These are phyloP conservation scores for Intellagama lesueurii DNA, from an alignment of 2,797 vertebrate genomes.

Conservation along the genomic window DNA sequence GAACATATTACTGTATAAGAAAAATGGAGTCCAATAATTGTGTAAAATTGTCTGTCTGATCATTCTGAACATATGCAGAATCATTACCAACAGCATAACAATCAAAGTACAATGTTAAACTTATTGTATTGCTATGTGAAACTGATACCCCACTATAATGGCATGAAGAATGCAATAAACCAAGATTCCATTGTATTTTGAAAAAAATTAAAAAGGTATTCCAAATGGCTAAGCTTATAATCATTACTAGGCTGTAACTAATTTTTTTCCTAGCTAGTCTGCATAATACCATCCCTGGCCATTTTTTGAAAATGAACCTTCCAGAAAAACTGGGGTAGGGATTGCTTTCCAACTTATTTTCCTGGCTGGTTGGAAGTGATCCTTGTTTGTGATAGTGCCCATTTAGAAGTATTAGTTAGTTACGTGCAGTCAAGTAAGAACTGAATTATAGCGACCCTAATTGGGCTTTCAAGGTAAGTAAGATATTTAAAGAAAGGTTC, in stretches of 20 bases:
- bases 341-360: neutral
- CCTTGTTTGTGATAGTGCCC: neutral
- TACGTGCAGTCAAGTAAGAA: no score
- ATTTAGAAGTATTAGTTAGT: neutral
- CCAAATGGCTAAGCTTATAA: constrained; percentile 3
- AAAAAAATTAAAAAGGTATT: constrained; percentile 50
- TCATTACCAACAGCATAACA: constrained; percentile 19
- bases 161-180: neutral
- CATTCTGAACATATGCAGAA: constrained; percentile 48
- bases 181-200: constrained; percentile 53
- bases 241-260: neutral
- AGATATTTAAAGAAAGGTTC: no score
- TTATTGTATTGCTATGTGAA: neutral
- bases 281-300: neutral
- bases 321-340: neutral
- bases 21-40: constrained; percentile 26
- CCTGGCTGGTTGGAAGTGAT: neutral
- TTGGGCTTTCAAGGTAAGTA: no score
- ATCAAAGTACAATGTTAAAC: constrained; percentile 30
- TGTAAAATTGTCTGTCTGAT: constrained; percentile 50
- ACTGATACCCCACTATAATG: constrained; percentile 22
- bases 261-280: neutral
- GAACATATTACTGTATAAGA: constrained; percentile 46
- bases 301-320: neutral
- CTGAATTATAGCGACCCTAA: no score